Evolutionary conservation across 1,140 invertebrate species (phyloP).

Genomic region (Latrodectus geometricus): DNA sequence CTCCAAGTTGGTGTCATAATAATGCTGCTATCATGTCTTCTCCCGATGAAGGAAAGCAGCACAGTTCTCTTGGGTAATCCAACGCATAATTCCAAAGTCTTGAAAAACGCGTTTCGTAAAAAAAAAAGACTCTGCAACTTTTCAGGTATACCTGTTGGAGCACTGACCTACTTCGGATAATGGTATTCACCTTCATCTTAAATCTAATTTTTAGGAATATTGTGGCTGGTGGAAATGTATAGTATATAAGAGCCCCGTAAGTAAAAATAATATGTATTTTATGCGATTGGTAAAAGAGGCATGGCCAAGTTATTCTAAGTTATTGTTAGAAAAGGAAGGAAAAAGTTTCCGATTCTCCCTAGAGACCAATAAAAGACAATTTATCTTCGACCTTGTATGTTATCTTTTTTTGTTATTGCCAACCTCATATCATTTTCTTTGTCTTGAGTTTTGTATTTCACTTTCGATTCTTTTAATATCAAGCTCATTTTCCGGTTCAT

Average conservation of each 20-base stretch:
- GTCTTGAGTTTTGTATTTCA: neutral
- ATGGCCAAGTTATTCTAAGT: constrained; percentile 12
- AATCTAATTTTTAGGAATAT: constrained; percentile 10
- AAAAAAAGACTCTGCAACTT: neutral
- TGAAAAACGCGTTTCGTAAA: constrained; percentile 18
- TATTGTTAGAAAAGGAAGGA: neutral
- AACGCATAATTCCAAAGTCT: constrained; percentile 22
- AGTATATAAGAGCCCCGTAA: neutral
- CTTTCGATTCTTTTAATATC: neutral
- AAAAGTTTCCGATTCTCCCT: neutral
- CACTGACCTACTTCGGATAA: neutral
- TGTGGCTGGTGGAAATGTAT: neutral
- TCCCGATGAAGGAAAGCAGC: neutral
- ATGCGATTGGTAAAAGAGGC: neutral
- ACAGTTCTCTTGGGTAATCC: constrained; percentile 13
- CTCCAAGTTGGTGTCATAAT: constrained; percentile 25
- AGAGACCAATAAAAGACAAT: constrained; percentile 39
- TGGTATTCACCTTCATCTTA: neutral
- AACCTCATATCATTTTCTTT: neutral
- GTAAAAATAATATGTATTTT: constrained; percentile 27
- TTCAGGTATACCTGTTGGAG: neutral
- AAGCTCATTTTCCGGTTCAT: constrained; percentile 25
- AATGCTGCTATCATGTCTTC: constrained; percentile 20
- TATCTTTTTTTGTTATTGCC: constrained; percentile 14
- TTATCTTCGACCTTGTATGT: constrained; percentile 17